These are phyloP conservation scores for Tauraco erythrolophus DNA, from an alignment of 2,113 vertebrate genomes.

Conservation along the genomic window DNA sequence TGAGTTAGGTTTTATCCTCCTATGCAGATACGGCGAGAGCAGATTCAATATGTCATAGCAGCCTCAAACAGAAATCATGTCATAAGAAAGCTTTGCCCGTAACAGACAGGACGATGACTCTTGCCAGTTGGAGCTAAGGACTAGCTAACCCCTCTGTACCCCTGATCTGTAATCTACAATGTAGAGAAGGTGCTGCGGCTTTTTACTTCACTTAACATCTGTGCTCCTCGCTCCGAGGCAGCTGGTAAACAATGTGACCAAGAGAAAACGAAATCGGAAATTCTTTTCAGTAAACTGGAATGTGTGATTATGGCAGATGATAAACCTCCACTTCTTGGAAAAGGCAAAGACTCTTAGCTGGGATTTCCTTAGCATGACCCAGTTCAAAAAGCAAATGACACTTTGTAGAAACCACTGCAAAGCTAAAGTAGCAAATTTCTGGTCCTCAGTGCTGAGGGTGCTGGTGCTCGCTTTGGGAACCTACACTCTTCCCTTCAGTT, in stretches of 20 bases:
- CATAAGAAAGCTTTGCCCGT: not conserved
- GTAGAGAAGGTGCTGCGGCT: not conserved
- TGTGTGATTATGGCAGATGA: not conserved
- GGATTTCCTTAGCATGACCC: not conserved
- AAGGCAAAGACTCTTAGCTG: not conserved
- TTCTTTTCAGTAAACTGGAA: not conserved
- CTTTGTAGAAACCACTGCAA: not conserved
- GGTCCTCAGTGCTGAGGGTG: not conserved
- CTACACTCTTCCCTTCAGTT: not conserved
- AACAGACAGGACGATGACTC: not conserved
- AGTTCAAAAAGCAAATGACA: not conserved
- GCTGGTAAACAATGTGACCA: not conserved
- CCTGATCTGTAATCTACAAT: not conserved
- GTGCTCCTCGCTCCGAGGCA: not conserved
- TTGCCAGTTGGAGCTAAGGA: not conserved
- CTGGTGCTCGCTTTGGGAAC: not conserved
- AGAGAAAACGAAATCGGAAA: rapidly evolving
- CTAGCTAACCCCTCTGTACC: not conserved
- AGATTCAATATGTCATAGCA: not conserved
- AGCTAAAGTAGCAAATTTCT: not conserved
- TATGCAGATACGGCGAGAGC: not conserved
- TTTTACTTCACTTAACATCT: not conserved
- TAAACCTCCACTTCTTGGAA: constrained; percentile 19
- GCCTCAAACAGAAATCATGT: not conserved
- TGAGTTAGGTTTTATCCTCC: not conserved